Evolutionary conservation across 37 sponge, comb jelly and placozoan genomes (phyloP).

Genomic region (Aphrocallistes beatrix): DNA sequence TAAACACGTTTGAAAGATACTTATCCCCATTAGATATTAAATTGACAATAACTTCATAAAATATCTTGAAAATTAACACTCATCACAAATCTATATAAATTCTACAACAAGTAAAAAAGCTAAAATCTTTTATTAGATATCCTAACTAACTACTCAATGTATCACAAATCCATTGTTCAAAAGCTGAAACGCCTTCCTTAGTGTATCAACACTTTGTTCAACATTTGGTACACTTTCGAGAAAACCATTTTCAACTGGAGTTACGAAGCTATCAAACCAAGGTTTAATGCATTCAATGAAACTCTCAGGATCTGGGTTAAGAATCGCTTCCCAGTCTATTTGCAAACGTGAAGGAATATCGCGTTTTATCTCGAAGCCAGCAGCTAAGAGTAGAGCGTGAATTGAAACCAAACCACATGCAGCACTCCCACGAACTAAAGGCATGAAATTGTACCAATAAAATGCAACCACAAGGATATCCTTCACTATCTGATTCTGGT

Average conservation of each 20-base stretch:
- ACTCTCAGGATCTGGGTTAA: background rate
- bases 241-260: background rate
- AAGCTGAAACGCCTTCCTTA: background rate
- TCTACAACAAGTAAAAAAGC: too few relatives aligned
- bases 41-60: too few relatives aligned
- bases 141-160: background rate
- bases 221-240: background rate
- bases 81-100: too few relatives aligned
- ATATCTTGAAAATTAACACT: too few relatives aligned
- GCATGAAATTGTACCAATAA: background rate
- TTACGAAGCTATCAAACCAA: background rate
- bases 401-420: background rate
- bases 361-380: background rate
- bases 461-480: background rate
- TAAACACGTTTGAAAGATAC: too few relatives aligned
- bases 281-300: background rate
- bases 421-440: background rate
- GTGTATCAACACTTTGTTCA: background rate
- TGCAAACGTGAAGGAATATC: background rate
- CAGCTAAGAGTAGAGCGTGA: background rate
- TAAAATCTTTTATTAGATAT: too few relatives aligned
- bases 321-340: background rate
- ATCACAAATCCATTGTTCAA: background rate
- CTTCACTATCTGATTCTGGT: background rate
- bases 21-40: too few relatives aligned